Base-by-base conservation (phyloP, 2,888 invertebrate genomes). In the Brachynemurus nebulosus region DNA sequence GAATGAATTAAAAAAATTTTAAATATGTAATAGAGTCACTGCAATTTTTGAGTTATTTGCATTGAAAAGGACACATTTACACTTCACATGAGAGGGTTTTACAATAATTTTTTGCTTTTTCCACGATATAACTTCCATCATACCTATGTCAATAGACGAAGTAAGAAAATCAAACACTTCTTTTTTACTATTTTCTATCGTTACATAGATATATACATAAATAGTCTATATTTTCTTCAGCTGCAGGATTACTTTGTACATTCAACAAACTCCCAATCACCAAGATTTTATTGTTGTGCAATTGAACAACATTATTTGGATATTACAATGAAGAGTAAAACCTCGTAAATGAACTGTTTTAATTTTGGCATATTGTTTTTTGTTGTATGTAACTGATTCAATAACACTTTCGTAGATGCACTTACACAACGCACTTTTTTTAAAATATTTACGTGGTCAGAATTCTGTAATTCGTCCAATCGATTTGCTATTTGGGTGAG, bases 401-500 rank as follows among this genome's bases (percentile, higher is more conserved):
- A 23, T 23, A 23, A 23, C 23, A 23, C 23, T 6, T 23, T 23
- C 23, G 23, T 23, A 23, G 23, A 23, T 23, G 23, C 23, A 23
- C 23, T 23, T 9, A 23, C 23, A 23, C 23, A 23, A 23, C 7
- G 23, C 23, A 7, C 23, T 23, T 9, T 44, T 42, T 42, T 45
- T 14, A 21, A 11, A 14, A 48, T 19, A 40, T 36, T 38, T 9
- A 43, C 36, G 12, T 25, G 34, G 18, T 46, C 42, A 8, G 39
- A 16, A n/a, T 19, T 39, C 38, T 49, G 48, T 2, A 46, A 36
- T 40, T 49, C 48, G 6, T 16, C 35, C 17, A 50, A 40, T 39
- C 48, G 42, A 39, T 49, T 49, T 8, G 30, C 36, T 16, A 49
- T 47, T 49, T 48, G 47, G 8, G 48, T 47, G 34, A 50, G 36